Evolutionary conservation across 2,888 invertebrate species (phyloP).

Genomic region (Lepidochrysops patricia): DNA sequence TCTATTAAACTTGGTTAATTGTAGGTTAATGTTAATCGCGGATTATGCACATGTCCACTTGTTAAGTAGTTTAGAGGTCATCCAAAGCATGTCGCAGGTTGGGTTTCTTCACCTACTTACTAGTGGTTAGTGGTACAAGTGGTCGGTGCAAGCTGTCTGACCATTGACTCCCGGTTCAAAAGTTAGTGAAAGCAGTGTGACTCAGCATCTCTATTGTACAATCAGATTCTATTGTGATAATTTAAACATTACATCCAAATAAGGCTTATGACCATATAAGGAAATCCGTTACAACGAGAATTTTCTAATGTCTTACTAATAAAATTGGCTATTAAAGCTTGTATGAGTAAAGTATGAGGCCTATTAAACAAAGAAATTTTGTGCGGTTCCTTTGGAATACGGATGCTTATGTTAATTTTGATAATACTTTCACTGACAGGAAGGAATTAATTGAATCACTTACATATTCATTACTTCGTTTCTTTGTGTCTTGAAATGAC

Average conservation of each 20-base stretch:
- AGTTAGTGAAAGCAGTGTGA: constrained; percentile 29
- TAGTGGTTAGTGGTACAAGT: not conserved
- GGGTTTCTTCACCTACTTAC: not conserved
- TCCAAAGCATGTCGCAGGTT: not conserved
- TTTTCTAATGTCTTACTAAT: not conserved
- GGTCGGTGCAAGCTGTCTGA: not conserved
- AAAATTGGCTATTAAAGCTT: not conserved
- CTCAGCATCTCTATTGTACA: constrained; percentile 16
- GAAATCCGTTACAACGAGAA: not conserved
- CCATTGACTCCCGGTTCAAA: constrained; percentile 20
- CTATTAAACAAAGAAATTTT: not conserved
- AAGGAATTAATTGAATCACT: not conserved
- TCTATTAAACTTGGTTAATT: not conserved
- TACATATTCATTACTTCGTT: not conserved
- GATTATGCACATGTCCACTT: not conserved
- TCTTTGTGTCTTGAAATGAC: constrained; percentile 9
- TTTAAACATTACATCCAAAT: not conserved
- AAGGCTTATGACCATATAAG: not conserved
- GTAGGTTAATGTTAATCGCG: not conserved
- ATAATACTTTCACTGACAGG: not conserved
- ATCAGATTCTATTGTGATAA: constrained; percentile 5
- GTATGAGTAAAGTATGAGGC: not conserved
- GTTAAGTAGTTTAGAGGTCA: not conserved
- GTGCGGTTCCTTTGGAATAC: not conserved
- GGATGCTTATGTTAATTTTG: not conserved